Base-by-base conservation (phyloP, 2,888 invertebrate genomes). In the Automeris io region DNA sequence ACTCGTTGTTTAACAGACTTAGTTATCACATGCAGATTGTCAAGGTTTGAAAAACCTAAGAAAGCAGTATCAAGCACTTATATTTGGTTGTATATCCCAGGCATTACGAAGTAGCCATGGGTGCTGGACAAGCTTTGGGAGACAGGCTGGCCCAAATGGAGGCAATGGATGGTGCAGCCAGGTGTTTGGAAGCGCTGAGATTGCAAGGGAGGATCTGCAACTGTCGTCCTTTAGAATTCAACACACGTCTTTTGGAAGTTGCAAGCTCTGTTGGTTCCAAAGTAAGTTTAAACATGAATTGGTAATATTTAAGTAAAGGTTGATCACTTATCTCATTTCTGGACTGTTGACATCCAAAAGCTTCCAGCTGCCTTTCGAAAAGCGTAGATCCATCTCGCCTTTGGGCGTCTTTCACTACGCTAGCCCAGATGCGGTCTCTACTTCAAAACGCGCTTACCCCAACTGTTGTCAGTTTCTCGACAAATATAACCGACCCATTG, bases 121-220 rank as follows among this genome's bases (percentile, higher is more conserved):
- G 94, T 0, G 93, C 94, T 0, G 93, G 94, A 0, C 90, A 91
- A 23, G 90, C 92, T 0, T 87, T 94, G 54, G 95, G 95, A 1
- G 95, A 95, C 72, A 89, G 95, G 0, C 89, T 95, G 45, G 93
- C 94, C 5, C 95, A 95, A 68, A 95, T 95, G 94, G 94, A 95
- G 58, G 95, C 95, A 0, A 95, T 95, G 94, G 95, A 95, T 56
- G 95, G 95, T 1, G 94, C 93, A 0, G 95, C 95, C 0, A 83
- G 94, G 32, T 95, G 95, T 55, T 77, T 95, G 23, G 95, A 95
- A 61, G 92, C 92, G 0, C 72, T 95, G 19, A 81, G 94, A 11
- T 73, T 92, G 4, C 93, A 95, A 61, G 93, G 93, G 59, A 92
- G 94, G 65, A 95, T 95, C 57, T 95, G 95, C 75, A 95, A 95